phyloP scores from a whole-genome alignment of 1,140 invertebrate species.

The Plectrocnemia conspersa region DNA sequence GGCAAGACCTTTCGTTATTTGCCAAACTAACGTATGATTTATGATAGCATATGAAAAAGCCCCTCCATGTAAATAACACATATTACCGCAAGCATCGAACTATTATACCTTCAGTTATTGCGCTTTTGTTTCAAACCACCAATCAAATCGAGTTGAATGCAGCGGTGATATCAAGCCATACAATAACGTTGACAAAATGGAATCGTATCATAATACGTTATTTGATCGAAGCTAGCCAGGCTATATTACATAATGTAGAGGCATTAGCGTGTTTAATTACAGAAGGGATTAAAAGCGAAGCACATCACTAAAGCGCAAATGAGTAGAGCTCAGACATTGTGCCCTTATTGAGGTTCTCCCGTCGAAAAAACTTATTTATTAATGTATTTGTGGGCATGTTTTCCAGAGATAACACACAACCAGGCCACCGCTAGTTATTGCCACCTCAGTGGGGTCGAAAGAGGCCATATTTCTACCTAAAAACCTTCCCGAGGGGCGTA shows the following conservation, averaged over 20 bases:
- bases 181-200: background rate
- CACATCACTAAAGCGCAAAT: background rate
- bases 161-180: background rate
- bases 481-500: constrained; percentile 16
- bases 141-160: background rate
- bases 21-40: constrained; percentile 24
- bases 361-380: constrained; percentile 14
- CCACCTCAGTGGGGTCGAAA: constrained; percentile 6
- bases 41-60: constrained; percentile 23
- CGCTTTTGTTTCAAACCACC: background rate
- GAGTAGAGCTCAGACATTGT: background rate
- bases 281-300: background rate
- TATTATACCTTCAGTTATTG: background rate
- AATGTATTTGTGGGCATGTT: constrained; percentile 21
- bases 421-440: constrained; percentile 12
- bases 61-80: constrained; percentile 11
- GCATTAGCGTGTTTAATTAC: background rate
- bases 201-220: background rate
- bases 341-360: background rate
- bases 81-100: background rate
- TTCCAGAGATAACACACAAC: constrained; percentile 18
- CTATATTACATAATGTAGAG: background rate
- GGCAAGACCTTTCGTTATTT: constrained; percentile 14
- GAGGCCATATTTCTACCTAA: constrained; percentile 18
- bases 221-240: background rate